A percentile compares a stretch with the other conserved stretches of the same genome.
These are phyloP conservation scores for Alligator sinensis DNA, from an alignment of 2,113 vertebrate genomes.

Conservation along the genomic window DNA sequence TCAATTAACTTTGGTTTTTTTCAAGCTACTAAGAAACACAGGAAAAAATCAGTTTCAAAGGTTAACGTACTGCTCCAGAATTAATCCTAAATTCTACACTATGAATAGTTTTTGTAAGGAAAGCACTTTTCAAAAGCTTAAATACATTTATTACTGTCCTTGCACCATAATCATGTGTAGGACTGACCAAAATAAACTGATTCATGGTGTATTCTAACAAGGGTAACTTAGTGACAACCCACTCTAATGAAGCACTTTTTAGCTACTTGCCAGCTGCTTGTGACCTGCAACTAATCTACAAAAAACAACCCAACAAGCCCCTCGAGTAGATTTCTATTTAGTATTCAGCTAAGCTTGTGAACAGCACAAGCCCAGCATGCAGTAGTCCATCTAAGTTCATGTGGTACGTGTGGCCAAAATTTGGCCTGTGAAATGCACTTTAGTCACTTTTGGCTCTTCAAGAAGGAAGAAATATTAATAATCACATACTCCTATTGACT, in stretches of 20 bases:
- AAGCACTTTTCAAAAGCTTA: slow-evolving; percentile 52
- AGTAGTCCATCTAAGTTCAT: accelerated
- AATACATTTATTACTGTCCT: slow-evolving; percentile 49
- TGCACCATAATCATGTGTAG: slow-evolving; percentile 36
- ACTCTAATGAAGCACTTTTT: neutral
- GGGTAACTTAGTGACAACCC: neutral
- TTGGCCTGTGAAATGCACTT: accelerated
- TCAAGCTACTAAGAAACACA: too few relatives aligned
- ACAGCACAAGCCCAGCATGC: neutral
- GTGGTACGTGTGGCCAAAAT: neutral
- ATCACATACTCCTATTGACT: neutral
- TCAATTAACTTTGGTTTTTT: neutral
- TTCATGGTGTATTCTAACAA: neutral
- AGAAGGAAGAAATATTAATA: neutral
- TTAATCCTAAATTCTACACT: slow-evolving; percentile 23
- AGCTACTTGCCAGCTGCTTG: neutral
- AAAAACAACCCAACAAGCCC: neutral
- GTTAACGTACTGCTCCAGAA: neutral
- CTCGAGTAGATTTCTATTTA: neutral
- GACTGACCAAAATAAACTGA: slow-evolving; percentile 45
- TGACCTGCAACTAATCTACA: neutral
- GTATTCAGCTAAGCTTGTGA: neutral
- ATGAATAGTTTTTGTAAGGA: slow-evolving; percentile 35
- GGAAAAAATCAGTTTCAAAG: neutral
- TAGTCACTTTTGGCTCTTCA: neutral